Base-by-base conservation (phyloP, 1,140 invertebrate genomes). In the Aphaenogaster ashmeadi region DNA sequence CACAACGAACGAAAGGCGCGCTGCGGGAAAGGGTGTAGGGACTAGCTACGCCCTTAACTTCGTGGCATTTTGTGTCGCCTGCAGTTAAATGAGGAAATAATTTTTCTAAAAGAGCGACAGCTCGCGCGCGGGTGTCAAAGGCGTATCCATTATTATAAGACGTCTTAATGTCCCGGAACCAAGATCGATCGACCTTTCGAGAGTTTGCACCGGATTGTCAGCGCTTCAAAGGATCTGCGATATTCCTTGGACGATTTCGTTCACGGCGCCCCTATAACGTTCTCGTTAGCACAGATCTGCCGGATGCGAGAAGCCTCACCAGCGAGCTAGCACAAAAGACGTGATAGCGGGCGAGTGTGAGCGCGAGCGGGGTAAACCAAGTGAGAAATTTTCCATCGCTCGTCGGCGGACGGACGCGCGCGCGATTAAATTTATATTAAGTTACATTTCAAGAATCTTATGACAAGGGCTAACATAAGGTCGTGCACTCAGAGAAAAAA, bases 111-210 rank as follows among this genome's bases (percentile, higher is more conserved):
- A 50, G 75, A 69, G 15, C 54, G 72, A 64, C 7, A 47, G 54
- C 11, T 44, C 21, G 15, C 41, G 54, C 74, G 50, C 47, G 27
- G 27, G 18, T 74, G 36, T 75, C 50, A 27, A 52, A 64, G 50
- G 54, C 15, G 21, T 60, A n/a, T 60, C 88, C 9, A 62, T 88
- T 89, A 87, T 89, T 58, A 60, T 9, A 62, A 36, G 56, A 62
- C 36, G 38, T 66, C 52, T 60, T 89, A 89, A 86, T 88, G 67
- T 84, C 75, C 44, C 74, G 89, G 66, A 90, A 90, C 78, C 81
- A 90, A 92, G 92, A 93, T 93, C 91, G 93, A 93, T 93, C 86
- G 90, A 71, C 62, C 79, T 66, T 75, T 21, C 50, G 81, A 79
- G 74, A 80, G 77, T 81, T 84, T 15, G 27, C 67, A 27, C 67